Conservation (phyloP, 2,113 vertebrate genomes). For the Entosphenus tridentatus region DNA sequence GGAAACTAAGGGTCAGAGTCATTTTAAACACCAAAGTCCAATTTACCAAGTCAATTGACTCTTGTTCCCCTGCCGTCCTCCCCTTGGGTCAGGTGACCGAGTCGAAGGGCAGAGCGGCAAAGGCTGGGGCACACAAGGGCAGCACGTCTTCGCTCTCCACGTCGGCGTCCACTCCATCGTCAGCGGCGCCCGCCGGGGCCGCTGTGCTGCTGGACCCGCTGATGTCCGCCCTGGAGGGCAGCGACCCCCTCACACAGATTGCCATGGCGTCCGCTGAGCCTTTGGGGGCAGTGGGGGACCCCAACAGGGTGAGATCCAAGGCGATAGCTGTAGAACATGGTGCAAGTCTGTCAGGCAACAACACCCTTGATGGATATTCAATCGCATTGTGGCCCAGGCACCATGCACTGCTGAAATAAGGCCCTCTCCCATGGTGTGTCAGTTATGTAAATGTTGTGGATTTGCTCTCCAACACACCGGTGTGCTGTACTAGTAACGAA, state of each 20-base stretch:
- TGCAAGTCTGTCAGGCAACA: neutral
- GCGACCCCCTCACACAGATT: constrained; percentile 68
- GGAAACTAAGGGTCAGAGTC: neutral
- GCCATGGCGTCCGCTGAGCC: constrained; percentile 21
- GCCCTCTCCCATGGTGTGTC: neutral
- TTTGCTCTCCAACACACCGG: too few species aligned
- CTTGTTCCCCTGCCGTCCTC: neutral
- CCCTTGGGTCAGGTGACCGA: constrained; percentile 46
- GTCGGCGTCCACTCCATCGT: constrained; percentile 47
- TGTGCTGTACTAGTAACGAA: too few species aligned
- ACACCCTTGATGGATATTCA: neutral
- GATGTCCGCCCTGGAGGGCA: constrained; percentile 73
- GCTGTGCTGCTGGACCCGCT: constrained; percentile 33
- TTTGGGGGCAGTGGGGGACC: neutral
- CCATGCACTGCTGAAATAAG: neutral
- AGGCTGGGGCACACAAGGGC: constrained; percentile 51
- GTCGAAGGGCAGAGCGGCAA: constrained; percentile 31
- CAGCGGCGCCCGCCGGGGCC: too few species aligned
- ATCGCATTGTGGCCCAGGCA: neutral
- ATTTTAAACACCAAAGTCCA: neutral
- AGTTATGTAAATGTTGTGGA: neutral
- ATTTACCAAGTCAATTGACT: neutral
- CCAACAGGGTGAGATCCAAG: neutral
- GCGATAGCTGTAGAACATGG: neutral
- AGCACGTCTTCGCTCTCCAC: constrained; percentile 74